Base-by-base conservation (phyloP, 1,140 invertebrate species). In the Pararge aegeria region DNA sequence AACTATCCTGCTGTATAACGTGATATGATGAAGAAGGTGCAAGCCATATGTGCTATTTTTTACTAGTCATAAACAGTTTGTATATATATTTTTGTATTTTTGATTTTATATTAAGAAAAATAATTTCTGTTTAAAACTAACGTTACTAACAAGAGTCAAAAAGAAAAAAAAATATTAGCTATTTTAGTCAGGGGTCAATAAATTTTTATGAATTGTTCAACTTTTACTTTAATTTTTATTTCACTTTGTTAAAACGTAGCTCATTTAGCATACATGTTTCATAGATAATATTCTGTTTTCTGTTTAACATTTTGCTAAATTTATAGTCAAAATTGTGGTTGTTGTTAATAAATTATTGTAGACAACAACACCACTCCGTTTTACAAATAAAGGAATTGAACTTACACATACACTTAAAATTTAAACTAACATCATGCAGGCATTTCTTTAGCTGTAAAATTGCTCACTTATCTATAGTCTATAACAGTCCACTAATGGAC, bases 41-140 rank as follows among this genome's bases (percentile, higher is more conserved):
- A 52, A 48, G 44, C 9, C 5, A 42, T 60, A 20, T 50, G 55
- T 37, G n/a, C 3, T 12, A n/a, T 34, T 46, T 75, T 82, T 80
- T 89, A 81, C 80, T 87, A 87, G 81, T 89, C 81, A 87, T 87
- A 80, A 83, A 87, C 75, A 61, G 58, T 85, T 87, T 85, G 78
- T 89, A 79, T 75, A 85, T 80, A 80, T 74, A 67, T 80, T 81
- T 75, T 78, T 82, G 68, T 80, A 81, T 84, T 86, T 81, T 78
- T 80, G 70, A 80, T 71, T 78, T 80, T 74, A 74, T 66, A 70
- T 66, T 78, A 78, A 73, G 73, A 75, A 75, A 62, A 73, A 75
- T 58, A 73, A 78, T 80, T 78, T 77, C 72, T 79, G 75, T 79
- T 83, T 63, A 64, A 56, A 68, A 71, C 44, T 50, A 69, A 75